Conservation (phyloP, 2,888 invertebrate genomes). For the Diarsia rubi region DNA sequence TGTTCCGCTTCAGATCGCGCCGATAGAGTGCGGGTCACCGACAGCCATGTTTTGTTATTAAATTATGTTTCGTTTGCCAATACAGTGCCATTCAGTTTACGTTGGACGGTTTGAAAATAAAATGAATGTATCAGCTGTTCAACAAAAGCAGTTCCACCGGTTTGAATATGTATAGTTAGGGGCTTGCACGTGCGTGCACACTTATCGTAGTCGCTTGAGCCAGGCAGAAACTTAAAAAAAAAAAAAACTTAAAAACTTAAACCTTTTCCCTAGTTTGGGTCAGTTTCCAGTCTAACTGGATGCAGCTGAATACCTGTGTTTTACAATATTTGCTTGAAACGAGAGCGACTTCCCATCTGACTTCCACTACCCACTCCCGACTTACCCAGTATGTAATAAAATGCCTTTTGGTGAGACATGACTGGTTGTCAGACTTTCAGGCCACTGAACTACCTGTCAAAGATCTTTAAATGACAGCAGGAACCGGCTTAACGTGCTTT, state of each 20-base stretch:
- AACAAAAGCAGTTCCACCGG: slow-evolving; percentile 15
- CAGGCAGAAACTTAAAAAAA: neutral
- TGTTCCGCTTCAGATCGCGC: slow-evolving; percentile 69
- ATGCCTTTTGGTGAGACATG: neutral
- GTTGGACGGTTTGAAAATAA: slow-evolving; percentile 30
- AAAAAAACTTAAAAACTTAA: too few relatives aligned
- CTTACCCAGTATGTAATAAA: neutral
- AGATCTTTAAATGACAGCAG: neutral
- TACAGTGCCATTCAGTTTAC: slow-evolving; percentile 31
- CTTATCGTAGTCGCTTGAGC: neutral
- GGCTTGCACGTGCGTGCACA: neutral
- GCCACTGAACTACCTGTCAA: neutral
- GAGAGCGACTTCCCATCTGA: neutral
- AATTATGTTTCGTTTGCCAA: slow-evolving; percentile 39
- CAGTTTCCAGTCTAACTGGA: neutral
- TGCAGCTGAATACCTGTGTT: neutral
- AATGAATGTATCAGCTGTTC: slow-evolving; percentile 43
- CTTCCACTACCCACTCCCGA: neutral
- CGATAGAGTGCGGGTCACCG: slow-evolving; percentile 64
- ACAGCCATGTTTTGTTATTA: slow-evolving; percentile 59
- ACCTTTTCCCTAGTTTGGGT: neutral
- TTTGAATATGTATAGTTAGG: slow-evolving; percentile 7
- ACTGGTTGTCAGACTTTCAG: neutral
- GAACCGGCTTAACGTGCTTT: neutral
- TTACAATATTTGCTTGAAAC: neutral